These are phyloP conservation scores for Hydractinia echinata DNA, from an alignment of 30 jellyfish, hydroid and myxozoan genomes.

Conservation along the genomic window DNA sequence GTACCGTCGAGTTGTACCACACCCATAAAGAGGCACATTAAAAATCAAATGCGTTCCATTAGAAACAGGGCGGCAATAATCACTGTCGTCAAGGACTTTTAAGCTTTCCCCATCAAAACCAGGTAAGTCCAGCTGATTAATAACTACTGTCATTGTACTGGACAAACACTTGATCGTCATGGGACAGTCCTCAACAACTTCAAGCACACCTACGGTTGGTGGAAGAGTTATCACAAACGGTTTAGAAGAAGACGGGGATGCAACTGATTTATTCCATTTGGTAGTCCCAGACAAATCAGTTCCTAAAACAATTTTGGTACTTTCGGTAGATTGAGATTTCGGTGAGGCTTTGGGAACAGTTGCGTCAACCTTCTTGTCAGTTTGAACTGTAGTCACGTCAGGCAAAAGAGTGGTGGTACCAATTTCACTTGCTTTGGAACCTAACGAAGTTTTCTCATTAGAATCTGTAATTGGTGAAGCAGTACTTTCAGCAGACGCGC, in stretches of 20 bases:
- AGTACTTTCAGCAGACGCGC: slow-evolving; percentile 21
- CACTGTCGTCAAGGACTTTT: slow-evolving; percentile 18
- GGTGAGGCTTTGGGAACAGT: slow-evolving; percentile 20
- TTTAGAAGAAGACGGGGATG: neutral
- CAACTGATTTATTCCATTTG: neutral
- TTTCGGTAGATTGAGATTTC: slow-evolving; percentile 20
- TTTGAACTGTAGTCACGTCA: slow-evolving; percentile 20
- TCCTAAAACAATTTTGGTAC: slow-evolving; percentile 3
- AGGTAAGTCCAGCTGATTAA: slow-evolving; percentile 28
- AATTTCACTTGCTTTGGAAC: slow-evolving; percentile 12
- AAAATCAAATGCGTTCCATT: slow-evolving; percentile 49
- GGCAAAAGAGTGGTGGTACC: neutral
- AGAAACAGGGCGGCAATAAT: slow-evolving; percentile 28
- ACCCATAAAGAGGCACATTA: slow-evolving; percentile 56
- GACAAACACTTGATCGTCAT: slow-evolving; percentile 46
- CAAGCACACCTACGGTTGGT: neutral
- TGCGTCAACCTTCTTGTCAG: slow-evolving; percentile 25
- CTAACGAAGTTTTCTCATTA: slow-evolving; percentile 29
- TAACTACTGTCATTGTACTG: slow-evolving; percentile 28
- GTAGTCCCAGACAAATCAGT: slow-evolving; percentile 4
- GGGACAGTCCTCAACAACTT: slow-evolving; percentile 58
- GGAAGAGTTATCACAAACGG: slow-evolving; percentile 16
- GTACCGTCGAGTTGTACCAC: slow-evolving; percentile 68
- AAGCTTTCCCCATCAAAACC: slow-evolving; percentile 27
- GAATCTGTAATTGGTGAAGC: neutral